Evolutionary conservation across 2,797 vertebrate species (phyloP), one percentile per base, ranked within the genome.

Genomic region (Centroberyx gerrardi): DNA sequence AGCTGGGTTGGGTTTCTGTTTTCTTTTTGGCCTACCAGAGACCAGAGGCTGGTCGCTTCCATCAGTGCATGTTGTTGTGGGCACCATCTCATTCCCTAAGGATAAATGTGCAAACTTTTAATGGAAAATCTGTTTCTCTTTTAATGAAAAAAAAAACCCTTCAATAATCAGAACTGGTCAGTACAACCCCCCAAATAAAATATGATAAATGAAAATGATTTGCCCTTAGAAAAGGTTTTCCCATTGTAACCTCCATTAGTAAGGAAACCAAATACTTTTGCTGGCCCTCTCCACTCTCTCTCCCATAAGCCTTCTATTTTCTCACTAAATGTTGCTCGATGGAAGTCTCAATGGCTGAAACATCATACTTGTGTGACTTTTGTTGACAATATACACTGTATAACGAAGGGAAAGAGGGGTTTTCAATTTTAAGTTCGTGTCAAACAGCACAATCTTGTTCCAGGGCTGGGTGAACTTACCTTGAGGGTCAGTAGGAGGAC

Each of bases 61-160:
- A 15, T 66, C 5, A 13, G n/a, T 8, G 29, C 28, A 7, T 6
- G 4, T 53, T 10, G n/a, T 5, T 48, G 66, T 66, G 18, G 28
- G 48, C 5, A 53, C 38, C 46, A 48, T 59, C 28, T 80, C 13
- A 0, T 49, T 53, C n/a, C 31, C 90, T 90, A 27, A 46, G 2
- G 74, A 83, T 13, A 81, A 15, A 79, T 4, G 8, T 13, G 14
- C 3, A 10, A 48, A 8, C 29, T 17, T 2, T 60, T 28, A 12
- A 62, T 22, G 8, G 62, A 15, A 60, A 55, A 61, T 61, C n/a
- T 3, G 29, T 89, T 94, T 91, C 51, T 85, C 78, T 22, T 22
- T 22, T 22, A 22, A 1, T 22, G 22, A 1, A 22, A 12, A 22
- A 22, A 1, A 22, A 12, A 22, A 22, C 22, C 22, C 1, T 22